Conservation (phyloP, 2,797 vertebrate genomes). For the Hafferia zeledoni region DNA sequence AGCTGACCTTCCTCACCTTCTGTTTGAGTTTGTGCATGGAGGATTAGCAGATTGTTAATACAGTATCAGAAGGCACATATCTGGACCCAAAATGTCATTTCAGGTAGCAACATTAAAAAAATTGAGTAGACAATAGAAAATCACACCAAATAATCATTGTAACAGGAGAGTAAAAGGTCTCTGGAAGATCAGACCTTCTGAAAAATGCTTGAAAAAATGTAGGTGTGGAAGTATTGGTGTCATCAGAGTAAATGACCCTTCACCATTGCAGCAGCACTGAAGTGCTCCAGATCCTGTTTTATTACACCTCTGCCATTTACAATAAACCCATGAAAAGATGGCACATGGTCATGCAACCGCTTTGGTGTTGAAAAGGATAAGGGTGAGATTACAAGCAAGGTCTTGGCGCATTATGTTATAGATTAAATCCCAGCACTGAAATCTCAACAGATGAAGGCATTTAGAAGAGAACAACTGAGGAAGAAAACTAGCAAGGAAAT, state of each 20-base stretch:
- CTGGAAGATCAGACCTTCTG: neutral
- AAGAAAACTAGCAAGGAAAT: neutral
- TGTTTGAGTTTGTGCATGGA: neutral
- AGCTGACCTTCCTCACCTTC: neutral
- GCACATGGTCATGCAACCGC: neutral
- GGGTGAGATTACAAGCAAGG: fast-evolving
- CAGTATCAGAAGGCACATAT: neutral
- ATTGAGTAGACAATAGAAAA: neutral
- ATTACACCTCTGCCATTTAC: neutral
- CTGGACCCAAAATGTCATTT: neutral
- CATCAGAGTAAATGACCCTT: neutral
- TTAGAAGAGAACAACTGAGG: neutral
- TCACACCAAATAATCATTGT: neutral
- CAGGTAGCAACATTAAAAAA: neutral
- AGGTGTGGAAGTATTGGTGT: too few species aligned
- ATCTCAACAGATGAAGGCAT: neutral
- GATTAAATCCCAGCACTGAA: neutral
- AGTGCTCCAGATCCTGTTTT: neutral
- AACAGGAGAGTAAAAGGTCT: neutral
- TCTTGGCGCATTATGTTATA: neutral
- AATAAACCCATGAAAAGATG: neutral
- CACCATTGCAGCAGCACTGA: neutral
- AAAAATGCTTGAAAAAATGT: neutral
- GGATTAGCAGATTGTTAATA: neutral
- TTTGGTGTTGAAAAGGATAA: neutral